A percentile compares a stretch with the other conserved stretches of the same genome.
phyloP scores from a whole-genome alignment of 1,140 invertebrate genomes.

The Drosophila arizonae region DNA sequence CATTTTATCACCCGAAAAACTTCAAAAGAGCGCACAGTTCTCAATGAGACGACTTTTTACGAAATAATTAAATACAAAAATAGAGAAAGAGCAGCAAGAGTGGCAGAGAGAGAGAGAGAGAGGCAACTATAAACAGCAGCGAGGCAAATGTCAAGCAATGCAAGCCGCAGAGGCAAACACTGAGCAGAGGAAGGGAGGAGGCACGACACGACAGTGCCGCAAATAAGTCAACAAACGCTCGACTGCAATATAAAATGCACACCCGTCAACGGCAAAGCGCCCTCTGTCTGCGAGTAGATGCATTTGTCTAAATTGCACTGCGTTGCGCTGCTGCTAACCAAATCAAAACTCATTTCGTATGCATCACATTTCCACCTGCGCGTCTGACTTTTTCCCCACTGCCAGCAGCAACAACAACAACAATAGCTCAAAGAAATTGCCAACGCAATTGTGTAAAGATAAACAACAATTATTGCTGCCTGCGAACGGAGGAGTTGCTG shows the following conservation, averaged over 20 bases:
- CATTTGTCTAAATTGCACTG: not conserved
- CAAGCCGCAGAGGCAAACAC: constrained; percentile 19
- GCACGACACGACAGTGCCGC: constrained; percentile 43
- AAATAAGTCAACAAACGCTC: constrained; percentile 72
- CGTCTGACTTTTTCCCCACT: constrained; percentile 29
- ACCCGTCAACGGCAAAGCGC: constrained; percentile 45
- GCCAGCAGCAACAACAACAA: constrained; percentile 11
- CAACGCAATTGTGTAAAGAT: constrained; percentile 81
- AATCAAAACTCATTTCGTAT: constrained; percentile 82
- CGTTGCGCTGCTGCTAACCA: constrained; percentile 35
- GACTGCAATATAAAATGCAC: constrained; percentile 76
- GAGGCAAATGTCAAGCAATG: constrained; percentile 4
- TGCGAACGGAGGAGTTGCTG: constrained; percentile 11
- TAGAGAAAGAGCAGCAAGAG: not conserved
- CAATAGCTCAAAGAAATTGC: constrained; percentile 68
- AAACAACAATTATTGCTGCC: constrained; percentile 80
- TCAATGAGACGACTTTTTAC: constrained; percentile 47
- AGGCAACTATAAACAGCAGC: no score
- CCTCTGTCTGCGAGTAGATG: constrained; percentile 10
- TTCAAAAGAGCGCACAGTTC: constrained; percentile 49
- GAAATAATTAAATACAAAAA: constrained; percentile 78
- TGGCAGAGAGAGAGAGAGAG: constrained; percentile 12
- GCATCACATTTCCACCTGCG: constrained; percentile 74
- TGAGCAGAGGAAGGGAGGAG: not conserved
- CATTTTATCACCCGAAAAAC: constrained; percentile 67